A percentile compares a stretch with the other conserved stretches of the same genome.
phyloP scores from a whole-genome alignment of 2,888 invertebrate genomes.

The Lepidochitona cinerea region DNA sequence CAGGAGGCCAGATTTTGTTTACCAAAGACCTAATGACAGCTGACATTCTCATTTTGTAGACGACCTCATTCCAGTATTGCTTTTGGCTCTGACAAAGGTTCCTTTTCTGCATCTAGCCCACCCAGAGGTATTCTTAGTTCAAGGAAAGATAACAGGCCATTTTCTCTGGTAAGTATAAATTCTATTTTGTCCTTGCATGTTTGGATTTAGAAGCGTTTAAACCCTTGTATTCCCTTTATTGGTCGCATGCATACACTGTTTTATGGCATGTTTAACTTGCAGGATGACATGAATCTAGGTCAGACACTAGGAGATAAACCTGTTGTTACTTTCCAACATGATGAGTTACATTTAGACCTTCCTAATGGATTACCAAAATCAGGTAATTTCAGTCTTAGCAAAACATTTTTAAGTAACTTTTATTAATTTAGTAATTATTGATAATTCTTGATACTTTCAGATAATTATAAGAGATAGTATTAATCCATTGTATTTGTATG shows the following conservation, averaged over 20 bases:
- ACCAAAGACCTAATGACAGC: too few species aligned
- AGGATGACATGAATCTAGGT: constrained; percentile 48
- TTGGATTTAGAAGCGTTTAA: neutral
- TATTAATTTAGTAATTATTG: neutral
- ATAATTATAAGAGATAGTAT: too few species aligned
- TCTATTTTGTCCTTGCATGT: neutral
- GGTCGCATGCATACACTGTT: constrained; percentile 2
- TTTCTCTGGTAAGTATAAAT: neutral
- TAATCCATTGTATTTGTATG: too few species aligned
- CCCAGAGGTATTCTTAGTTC: neutral
- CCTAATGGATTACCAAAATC: neutral
- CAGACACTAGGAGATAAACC: neutral
- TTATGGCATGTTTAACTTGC: too few species aligned
- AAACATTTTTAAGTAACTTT: neutral
- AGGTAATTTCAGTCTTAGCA: neutral
- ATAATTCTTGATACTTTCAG: too few species aligned
- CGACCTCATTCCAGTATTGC: constrained; percentile 54
- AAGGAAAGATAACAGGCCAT: neutral
- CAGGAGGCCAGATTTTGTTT: too few species aligned
- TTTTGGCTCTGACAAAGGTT: constrained; percentile 50
- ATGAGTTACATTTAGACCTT: constrained; percentile 24
- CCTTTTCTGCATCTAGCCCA: neutral
- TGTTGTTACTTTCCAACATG: constrained; percentile 32
- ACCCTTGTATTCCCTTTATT: neutral
- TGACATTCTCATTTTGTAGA: neutral